These are phyloP conservation scores for Dromaius novaehollandiae DNA, from an alignment of 2,113 vertebrate species.

Conservation along the genomic window DNA sequence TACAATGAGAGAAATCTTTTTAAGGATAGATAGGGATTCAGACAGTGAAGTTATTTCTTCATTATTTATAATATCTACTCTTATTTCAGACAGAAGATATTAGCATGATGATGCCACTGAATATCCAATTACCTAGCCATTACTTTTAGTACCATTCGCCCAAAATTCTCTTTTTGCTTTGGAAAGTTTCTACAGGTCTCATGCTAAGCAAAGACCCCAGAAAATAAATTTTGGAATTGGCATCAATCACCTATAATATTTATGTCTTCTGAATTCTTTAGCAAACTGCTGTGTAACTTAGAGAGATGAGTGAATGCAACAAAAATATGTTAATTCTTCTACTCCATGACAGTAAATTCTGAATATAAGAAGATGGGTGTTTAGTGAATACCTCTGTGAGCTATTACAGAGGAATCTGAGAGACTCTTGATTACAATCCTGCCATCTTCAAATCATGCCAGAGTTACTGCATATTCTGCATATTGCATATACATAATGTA, in stretches of 20 bases:
- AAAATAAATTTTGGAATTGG: not conserved
- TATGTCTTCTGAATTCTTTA: not conserved
- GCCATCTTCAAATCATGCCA: not conserved
- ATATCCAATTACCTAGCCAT: not conserved
- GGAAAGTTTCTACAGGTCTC: not conserved
- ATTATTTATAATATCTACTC: not conserved
- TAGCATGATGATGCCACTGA: not conserved
- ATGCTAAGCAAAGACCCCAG: not conserved
- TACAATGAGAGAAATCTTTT: not conserved
- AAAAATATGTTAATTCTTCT: not conserved
- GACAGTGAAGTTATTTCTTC: not conserved
- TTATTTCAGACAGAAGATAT: not conserved
- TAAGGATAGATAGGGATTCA: not conserved
- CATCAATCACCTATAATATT: not conserved
- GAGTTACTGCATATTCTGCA: not conserved
- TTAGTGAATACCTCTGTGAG: not conserved
- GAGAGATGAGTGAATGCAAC: not conserved
- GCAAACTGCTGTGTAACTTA: not conserved
- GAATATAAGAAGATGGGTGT: not conserved
- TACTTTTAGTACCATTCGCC: not conserved
- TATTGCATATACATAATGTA: not conserved
- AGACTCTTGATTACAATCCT: not conserved
- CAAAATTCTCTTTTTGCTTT: not conserved
- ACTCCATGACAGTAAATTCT: not conserved
- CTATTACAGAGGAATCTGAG: not conserved